Evolutionary conservation across 1,140 invertebrate species (phyloP).

Genomic region (Coenobita brevimanus): DNA sequence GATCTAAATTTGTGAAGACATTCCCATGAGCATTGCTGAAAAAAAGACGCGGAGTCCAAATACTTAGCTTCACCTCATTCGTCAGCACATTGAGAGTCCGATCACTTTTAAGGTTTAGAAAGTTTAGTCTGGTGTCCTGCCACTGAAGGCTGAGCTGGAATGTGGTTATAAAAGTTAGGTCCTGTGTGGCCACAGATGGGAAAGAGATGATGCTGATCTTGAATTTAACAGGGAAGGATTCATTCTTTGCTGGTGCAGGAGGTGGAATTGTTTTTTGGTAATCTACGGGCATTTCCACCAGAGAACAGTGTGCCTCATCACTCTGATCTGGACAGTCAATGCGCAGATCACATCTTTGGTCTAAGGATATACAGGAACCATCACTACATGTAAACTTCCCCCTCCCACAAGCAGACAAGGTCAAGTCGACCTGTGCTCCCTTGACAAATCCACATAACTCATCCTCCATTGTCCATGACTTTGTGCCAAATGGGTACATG

Average conservation of each 20-base stretch:
- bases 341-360: constrained; percentile 86
- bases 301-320: constrained; percentile 88
- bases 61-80: background rate
- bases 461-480: constrained; percentile 17
- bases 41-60: constrained; percentile 65
- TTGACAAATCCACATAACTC: background rate
- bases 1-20: constrained; percentile 61
- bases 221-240: constrained; percentile 42
- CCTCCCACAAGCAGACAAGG: constrained; percentile 78
- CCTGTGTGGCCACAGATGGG: constrained; percentile 60
- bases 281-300: constrained; percentile 36
- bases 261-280: constrained; percentile 66
- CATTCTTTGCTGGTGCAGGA: background rate
- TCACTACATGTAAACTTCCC: constrained; percentile 93
- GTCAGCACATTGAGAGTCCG: constrained; percentile 62
- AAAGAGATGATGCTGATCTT: constrained; percentile 57
- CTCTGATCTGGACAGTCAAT: constrained; percentile 89
- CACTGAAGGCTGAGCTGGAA: constrained; percentile 50
- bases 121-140: constrained; percentile 61
- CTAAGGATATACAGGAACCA: constrained; percentile 90
- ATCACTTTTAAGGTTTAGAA: constrained; percentile 56
- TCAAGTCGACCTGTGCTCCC: constrained; percentile 45
- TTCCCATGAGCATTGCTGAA: constrained; percentile 67
- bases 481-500: constrained; percentile 48
- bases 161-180: constrained; percentile 49